Percentiles rank a stretch among this genome's conserved stretches.
Evolutionary conservation across 2,888 invertebrate species (phyloP).

Genomic region (Odontocerum albicorne): DNA sequence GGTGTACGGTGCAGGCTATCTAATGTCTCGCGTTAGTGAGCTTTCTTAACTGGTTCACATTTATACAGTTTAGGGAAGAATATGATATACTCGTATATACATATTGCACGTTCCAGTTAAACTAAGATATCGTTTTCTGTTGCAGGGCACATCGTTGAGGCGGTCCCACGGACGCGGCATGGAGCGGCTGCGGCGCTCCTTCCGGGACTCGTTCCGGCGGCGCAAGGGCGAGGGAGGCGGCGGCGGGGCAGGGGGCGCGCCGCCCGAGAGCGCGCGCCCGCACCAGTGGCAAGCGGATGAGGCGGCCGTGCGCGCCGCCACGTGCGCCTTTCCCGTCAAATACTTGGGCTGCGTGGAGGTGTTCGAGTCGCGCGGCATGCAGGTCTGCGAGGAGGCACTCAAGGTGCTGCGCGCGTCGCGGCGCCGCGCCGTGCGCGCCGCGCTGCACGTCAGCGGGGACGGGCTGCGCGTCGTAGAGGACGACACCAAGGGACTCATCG

Average conservation of each 20-base stretch:
- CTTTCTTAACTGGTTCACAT: no score
- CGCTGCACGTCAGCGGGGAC: conserved; percentile 90
- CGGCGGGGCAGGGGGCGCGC: conserved; percentile 67
- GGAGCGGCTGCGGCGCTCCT: conserved; percentile 87
- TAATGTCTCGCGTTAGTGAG: no score
- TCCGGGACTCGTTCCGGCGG: conserved; percentile 91
- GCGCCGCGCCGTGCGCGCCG: conserved; percentile 84
- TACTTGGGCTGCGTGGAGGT: conserved; percentile 99
- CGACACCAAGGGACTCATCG: conserved; percentile 96
- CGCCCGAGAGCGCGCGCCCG: conserved; percentile 92
- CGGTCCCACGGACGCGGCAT: conserved; percentile 64
- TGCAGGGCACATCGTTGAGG: conserved; percentile 54
- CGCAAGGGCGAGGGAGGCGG: conserved; percentile 70
- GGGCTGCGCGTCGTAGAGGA: conserved; percentile 97
- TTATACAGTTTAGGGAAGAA: no score
- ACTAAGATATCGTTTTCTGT: conserved; percentile 36
- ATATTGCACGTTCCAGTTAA: no score
- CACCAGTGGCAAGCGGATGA: conserved; percentile 99
- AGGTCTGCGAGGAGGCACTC: conserved; percentile 98
- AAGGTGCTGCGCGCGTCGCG: conserved; percentile 94
- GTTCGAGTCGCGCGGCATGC: conserved; percentile 99
- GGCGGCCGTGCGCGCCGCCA: conserved; percentile 90
- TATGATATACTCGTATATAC: no score
- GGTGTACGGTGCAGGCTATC: no score
- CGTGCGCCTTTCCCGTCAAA: conserved; percentile 97